phyloP scores from a whole-genome alignment of 2,888 invertebrate species.

The Omphaloscelis lunosa region DNA sequence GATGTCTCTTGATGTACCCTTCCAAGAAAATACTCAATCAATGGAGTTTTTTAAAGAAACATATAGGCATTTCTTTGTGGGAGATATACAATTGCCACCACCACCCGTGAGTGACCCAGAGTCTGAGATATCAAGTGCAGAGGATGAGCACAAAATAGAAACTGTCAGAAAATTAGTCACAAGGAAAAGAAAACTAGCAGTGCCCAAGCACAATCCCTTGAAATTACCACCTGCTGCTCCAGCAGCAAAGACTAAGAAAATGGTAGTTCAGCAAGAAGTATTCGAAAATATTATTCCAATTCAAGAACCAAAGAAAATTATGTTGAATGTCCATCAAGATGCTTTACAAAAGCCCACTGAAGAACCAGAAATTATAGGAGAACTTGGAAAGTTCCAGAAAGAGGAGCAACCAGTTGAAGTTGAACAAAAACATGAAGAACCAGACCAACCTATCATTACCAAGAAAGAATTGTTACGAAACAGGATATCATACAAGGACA shows the following conservation, averaged over 20 bases:
- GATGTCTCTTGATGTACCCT: conserved; percentile 97
- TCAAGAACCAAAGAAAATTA: conserved; percentile 85
- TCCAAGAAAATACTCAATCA: conserved; percentile 88
- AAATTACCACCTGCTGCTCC: conserved; percentile 77
- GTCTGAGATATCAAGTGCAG: conserved; percentile 86
- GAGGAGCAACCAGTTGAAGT: conserved; percentile 73
- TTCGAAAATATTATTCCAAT: conserved; percentile 82
- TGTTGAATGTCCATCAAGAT: conserved; percentile 83
- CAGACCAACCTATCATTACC: conserved; percentile 88
- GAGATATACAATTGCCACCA: conserved; percentile 72
- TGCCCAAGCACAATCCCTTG: conserved; percentile 71
- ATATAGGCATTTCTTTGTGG: conserved; percentile 78
- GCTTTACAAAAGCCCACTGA: conserved; percentile 79
- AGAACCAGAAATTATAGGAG: conserved; percentile 82
- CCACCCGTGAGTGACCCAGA: conserved; percentile 82
- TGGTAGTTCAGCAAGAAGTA: conserved; percentile 78
- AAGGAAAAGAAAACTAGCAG: conserved; percentile 82
- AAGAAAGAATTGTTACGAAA: conserved; percentile 92
- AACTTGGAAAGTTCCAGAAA: conserved; percentile 86
- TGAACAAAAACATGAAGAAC: conserved; percentile 67
- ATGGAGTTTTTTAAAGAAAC: conserved; percentile 80
- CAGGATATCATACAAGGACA: conserved; percentile 93
- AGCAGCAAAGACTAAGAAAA: conserved; percentile 78
- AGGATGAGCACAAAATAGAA: conserved; percentile 74
- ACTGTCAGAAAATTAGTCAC: conserved; percentile 75